Conservation (phyloP, 1,140 invertebrate species). For the Leptopilina clavipes region DNA sequence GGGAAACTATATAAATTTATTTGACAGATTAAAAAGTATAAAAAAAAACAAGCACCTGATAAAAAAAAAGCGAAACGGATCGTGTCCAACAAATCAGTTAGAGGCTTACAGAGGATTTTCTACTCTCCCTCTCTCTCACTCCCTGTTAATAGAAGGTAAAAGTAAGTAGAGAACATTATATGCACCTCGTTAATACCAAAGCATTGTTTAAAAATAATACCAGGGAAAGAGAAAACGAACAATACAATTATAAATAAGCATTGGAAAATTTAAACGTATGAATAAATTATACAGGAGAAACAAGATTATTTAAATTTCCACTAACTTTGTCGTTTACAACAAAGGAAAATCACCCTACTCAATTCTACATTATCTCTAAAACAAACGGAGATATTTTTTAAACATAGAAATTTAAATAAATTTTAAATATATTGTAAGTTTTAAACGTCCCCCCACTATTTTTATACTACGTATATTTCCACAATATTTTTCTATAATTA, state of each 20-base stretch:
- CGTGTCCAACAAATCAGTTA: constrained; percentile 9
- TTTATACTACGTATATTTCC: no score
- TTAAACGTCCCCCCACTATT: no score
- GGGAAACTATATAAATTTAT: not conserved
- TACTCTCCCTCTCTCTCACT: not conserved
- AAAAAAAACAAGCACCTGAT: not conserved
- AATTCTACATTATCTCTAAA: no score
- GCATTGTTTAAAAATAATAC: not conserved
- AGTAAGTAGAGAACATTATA: not conserved
- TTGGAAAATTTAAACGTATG: not conserved
- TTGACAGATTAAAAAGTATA: not conserved
- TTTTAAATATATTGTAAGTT: no score
- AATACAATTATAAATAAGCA: not conserved
- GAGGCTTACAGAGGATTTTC: constrained; percentile 23
- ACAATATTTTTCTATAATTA: no score
- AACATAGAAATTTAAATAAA: no score
- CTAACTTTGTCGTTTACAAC: no score
- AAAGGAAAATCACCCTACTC: no score
- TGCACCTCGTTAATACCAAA: not conserved
- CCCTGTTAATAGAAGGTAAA: not conserved
- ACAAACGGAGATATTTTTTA: no score
- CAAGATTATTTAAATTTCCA: no score
- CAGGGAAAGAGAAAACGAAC: not conserved
- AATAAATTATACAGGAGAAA: no score
- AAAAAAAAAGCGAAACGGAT: constrained; percentile 1